Evolutionary conservation across 2,113 vertebrate species (phyloP), one percentile per base, ranked within the genome.

Genomic region (Taxidea taxus): DNA sequence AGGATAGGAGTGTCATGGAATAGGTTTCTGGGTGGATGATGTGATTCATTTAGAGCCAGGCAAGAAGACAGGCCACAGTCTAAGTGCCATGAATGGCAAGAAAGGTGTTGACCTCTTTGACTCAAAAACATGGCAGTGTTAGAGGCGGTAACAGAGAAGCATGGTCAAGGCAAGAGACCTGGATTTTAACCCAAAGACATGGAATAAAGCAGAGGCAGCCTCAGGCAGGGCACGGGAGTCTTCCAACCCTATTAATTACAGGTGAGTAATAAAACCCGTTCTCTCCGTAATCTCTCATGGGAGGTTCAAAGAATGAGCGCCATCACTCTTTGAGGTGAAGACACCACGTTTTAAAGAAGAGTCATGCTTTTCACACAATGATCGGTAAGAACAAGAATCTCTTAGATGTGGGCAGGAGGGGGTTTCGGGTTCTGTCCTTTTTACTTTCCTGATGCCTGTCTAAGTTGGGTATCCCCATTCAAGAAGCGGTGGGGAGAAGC

Each of bases 371-470:
- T 31, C 12, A 12, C 27, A 15, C 7, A 56, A 60, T 27, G 34
- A 16, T 1, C 8, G 39, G 2, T 34, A 11, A 34, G 54, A 74
- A 68, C 21, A 25, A 27, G 80, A 16, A 29, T 83, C 47, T 81
- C 8, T 60, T 4, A 27, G 31, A 7, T 18, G 56, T 42, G 29
- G 31, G 42, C 54, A 29, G 72, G 37, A 60, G 27, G 29, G 34
- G 31, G 13, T 80, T 42, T 31, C 0, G 8, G 66, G n/a, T 9
- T 60, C 7, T 37, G 23, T 0, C n/a, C 6, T 21, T 72, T 21
- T 64, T 16, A 1, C 10, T 23, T 9, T 0, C 54, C 49, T 34
- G 42, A 34, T 0, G 3, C 3, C 5, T 0, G 2, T 9, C 58
- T 39, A 0, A 20, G 51, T 23, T 37, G 27, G 47, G 58, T 25